These are phyloP conservation scores for Protosalanx chinensis DNA, from an alignment of 2,797 vertebrate genomes.

Conservation along the genomic window DNA sequence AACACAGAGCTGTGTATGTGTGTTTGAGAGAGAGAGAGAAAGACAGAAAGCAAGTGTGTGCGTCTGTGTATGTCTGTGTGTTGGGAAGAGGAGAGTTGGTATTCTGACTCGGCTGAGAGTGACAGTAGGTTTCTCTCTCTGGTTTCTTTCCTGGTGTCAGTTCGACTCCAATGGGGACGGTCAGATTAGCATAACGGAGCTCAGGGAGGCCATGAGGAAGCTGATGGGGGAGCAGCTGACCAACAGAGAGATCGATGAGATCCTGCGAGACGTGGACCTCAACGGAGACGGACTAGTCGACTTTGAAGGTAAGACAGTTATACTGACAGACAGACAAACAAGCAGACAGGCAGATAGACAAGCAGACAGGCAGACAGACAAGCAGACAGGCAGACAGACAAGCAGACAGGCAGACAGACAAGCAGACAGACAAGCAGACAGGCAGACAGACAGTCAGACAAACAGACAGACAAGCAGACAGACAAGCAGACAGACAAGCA, in stretches of 20 bases:
- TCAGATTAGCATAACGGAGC: constrained; percentile 85
- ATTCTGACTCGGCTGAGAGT: background rate
- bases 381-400: too few species aligned
- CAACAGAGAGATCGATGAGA: constrained; percentile 88
- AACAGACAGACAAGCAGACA: too few species aligned
- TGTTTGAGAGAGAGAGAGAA: background rate
- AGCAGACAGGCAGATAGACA: too few species aligned
- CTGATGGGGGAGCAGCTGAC: constrained; percentile 90
- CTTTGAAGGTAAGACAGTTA: constrained; percentile 83
- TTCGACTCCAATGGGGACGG: constrained; percentile 91
- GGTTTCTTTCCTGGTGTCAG: constrained; percentile 52
- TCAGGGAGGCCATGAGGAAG: constrained; percentile 91
- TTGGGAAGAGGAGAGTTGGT: background rate
- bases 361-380: too few species aligned
- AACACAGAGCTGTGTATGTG: background rate
- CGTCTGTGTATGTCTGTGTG: background rate
- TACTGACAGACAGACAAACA: background rate
- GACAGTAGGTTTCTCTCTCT: too few species aligned
- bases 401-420: too few species aligned
- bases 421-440: too few species aligned
- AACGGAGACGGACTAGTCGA: constrained; percentile 91
- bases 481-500: too few species aligned
- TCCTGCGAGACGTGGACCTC: constrained; percentile 87
- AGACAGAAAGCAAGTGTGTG: too few species aligned
- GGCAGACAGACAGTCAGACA: too few species aligned